Base-by-base conservation (phyloP, 1,140 invertebrate species). In the Dendrolimus punctatus region DNA sequence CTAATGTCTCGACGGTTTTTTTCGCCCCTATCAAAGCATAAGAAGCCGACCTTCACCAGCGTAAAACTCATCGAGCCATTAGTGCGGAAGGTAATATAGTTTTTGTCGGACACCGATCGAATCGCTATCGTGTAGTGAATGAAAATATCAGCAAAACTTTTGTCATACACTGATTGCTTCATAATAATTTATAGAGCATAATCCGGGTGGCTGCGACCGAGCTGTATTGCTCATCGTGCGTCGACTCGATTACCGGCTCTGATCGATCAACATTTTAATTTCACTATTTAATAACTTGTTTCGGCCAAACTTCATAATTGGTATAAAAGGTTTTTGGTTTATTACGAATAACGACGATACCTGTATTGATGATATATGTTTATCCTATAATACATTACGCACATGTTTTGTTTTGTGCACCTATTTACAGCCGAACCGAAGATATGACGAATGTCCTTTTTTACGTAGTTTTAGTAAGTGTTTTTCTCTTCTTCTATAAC, bases 111-210 rank as follows among this genome's bases (percentile, higher is more conserved):
- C 40, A 23, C 6, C n/a, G 2, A 44, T 70, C 70, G 70, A 62
- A 45, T 71, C 65, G 66, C 46, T 39, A 9, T 44, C 68, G 60
- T 64, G 36, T 53, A 68, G 48, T 46, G 4, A 5, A 5, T 5
- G 56, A 50, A 64, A 71, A 51, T 7, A 9, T 2, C 42, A 23
- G 46, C 51, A 51, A 76, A 83, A 77, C 76, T 83, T 80, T 77
- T 76, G 66, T 73, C 69, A 76, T 80, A 83, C 77, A 83, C 70
- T 80, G 77, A 83, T 83, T 83, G 77, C 76, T 83, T 80, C 74
- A 83, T 83, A 80, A 83, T 83, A 80, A 80, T 83, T 83, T 83
- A 83, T 83, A 73, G 76, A 78, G 64, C 71, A 73, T 80, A 80
- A 83, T 83, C 77, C 71, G 76, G 56, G 63, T 67, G 66, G 71